Evolutionary conservation across 2,888 invertebrate species (phyloP).

Genomic region (Cabera pusaria): DNA sequence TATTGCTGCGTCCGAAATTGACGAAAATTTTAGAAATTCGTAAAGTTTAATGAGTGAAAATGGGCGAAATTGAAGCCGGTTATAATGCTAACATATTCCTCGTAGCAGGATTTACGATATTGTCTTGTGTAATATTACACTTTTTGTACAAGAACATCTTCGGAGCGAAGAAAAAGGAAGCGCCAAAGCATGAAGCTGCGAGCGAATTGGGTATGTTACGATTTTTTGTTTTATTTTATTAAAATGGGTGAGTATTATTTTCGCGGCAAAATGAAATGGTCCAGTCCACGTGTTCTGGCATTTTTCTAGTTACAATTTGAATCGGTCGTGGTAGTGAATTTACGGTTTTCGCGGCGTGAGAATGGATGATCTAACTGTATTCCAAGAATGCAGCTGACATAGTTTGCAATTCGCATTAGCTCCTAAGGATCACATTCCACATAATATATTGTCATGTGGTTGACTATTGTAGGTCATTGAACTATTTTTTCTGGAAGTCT

Average conservation of each 20-base stretch:
- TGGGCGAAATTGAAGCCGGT: constrained; percentile 69
- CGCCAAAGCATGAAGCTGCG: constrained; percentile 59
- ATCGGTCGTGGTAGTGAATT: too few relatives aligned
- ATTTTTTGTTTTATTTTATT: constrained; percentile 9
- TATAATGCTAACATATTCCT: constrained; percentile 54
- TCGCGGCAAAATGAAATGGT: neutral
- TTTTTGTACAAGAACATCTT: constrained; percentile 65
- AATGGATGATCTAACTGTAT: constrained; percentile 49
- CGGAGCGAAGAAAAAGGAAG: constrained; percentile 63
- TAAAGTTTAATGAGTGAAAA: constrained; percentile 70
- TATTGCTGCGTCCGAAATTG: constrained; percentile 41
- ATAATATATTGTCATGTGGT: too few relatives aligned
- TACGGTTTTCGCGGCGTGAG: constrained; percentile 39
- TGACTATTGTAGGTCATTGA: too few relatives aligned
- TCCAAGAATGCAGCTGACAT: constrained; percentile 51
- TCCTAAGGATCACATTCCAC: constrained; percentile 25
- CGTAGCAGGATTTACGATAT: constrained; percentile 53
- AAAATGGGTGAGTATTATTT: constrained; percentile 1
- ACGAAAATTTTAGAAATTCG: constrained; percentile 36
- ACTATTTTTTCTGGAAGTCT: too few relatives aligned
- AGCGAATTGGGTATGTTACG: constrained; percentile 61
- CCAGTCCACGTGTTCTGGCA: constrained; percentile 18
- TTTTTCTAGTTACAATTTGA: too few relatives aligned
- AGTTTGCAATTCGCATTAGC: constrained; percentile 40
- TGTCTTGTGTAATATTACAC: constrained; percentile 64